Evolutionary conservation across 2,113 vertebrate genomes (phyloP), one percentile per base, ranked within the genome.

Genomic region (Gopherus flavomarginatus): DNA sequence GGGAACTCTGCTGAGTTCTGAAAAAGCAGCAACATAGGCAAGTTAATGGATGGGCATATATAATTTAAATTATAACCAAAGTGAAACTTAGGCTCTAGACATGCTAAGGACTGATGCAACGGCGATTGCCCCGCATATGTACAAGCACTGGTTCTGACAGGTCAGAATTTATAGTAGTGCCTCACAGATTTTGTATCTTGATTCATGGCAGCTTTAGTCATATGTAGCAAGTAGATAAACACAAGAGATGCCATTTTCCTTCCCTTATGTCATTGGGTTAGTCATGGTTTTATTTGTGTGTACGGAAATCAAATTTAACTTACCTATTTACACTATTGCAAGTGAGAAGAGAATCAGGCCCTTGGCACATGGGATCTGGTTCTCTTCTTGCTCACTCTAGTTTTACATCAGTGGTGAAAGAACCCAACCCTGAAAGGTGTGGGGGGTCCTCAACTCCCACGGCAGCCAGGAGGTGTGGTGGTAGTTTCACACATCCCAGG

Each of bases 1-100:
- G 53, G 85, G 31, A 95, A 87, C 72, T 81, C 56, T 87, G 54
- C 38, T 86, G 81, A 62, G 95, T 90, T 94, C 47, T 80, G 77
- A 94, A 96, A 92, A 82, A 87, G 83, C 8, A 17, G 54, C 90
- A 54, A 56, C 3, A 4, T 75, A 90, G 94, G 50, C n/a, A 24
- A 62, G 17, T 84, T 88, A 81, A 29, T 3, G 38, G 12, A 44
- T 72, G 22, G 87, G 44, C 35, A 87, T 83, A 86, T 81, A 83
- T 42, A 62, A 47, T 88, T 88, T 88, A 93, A 96, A 90, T 44
- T 95, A 50, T 93, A 95, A 90, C n/a, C 90, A 87, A 94, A 96
- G 65, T 89, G 81, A 92, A 85, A 81, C 19, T 62, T 84, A 44
- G 80, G 59, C 49, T 95, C 80, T 26, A 79, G 19, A 88, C 75